A percentile compares a stretch with the other conserved stretches of the same genome.
phyloP scores from a whole-genome alignment of 1,140 invertebrate species.

The Pseudomyrmex flavicornis region DNA sequence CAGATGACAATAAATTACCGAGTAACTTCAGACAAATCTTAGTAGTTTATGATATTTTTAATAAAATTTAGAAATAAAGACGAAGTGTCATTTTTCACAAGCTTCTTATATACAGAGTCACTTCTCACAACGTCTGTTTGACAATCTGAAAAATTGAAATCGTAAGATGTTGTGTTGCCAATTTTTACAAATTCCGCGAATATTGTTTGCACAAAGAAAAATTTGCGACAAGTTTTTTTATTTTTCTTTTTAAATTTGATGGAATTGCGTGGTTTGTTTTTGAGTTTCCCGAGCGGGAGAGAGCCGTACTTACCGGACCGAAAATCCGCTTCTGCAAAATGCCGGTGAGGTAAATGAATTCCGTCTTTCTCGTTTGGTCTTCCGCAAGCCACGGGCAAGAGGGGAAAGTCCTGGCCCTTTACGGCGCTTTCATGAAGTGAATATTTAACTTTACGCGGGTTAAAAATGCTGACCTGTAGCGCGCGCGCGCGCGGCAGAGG shows the following conservation, averaged over 20 bases:
- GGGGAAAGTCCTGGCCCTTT: constrained; percentile 76
- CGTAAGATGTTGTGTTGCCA: no score
- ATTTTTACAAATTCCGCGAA: no score
- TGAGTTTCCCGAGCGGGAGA: constrained; percentile 40
- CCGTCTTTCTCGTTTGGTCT: constrained; percentile 62
- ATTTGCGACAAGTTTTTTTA: no score
- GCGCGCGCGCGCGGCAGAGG: constrained; percentile 69
- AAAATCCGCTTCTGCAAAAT: constrained; percentile 49
- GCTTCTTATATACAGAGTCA: no score
- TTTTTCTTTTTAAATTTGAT: constrained; percentile 8
- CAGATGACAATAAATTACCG: constrained; percentile 8
- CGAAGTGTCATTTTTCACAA: no score
- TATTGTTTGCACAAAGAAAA: no score
- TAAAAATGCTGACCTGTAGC: constrained; percentile 81
- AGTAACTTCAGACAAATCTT: background rate
- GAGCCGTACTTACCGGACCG: constrained; percentile 35
- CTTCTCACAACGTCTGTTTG: no score
- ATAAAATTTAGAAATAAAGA: background rate
- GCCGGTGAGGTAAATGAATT: constrained; percentile 76
- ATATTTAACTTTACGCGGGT: constrained; percentile 82
- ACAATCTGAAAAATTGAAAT: no score
- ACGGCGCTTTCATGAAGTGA: constrained; percentile 80
- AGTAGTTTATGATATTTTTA: background rate
- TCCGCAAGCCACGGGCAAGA: constrained; percentile 69
- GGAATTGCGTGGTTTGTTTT: background rate